Percentiles rank a stretch among this genome's conserved stretches.
These are phyloP conservation scores for Elgaria multicarinata DNA, from an alignment of 2,113 vertebrate genomes.

Conservation along the genomic window DNA sequence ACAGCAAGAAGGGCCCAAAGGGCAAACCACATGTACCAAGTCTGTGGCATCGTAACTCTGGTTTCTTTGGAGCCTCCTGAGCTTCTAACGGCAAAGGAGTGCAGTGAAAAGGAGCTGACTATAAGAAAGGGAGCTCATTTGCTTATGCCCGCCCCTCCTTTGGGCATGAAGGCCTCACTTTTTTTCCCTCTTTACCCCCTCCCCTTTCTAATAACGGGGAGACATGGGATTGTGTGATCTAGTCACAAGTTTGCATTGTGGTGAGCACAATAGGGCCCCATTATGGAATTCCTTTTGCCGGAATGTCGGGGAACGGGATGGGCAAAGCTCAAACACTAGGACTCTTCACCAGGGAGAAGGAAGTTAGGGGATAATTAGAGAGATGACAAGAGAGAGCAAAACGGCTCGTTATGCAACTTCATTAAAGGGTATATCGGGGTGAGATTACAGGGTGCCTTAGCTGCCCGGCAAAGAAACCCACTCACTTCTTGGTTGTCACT, in stretches of 20 bases:
- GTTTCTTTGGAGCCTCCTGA: constrained; percentile 34
- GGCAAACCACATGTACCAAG: constrained; percentile 20
- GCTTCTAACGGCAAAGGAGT: constrained; percentile 19
- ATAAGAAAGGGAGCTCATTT: constrained; percentile 69
- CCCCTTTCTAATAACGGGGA: constrained; percentile 3
- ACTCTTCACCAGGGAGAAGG: background rate
- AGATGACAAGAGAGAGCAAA: background rate
- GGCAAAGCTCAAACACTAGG: background rate
- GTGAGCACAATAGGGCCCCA: background rate
- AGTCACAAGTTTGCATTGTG: constrained; percentile 44
- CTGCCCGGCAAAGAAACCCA: background rate
- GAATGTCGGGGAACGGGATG: background rate
- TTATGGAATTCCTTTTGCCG: background rate
- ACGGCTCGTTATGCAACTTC: constrained; percentile 18
- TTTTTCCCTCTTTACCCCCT: background rate
- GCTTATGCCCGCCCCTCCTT: constrained; percentile 61
- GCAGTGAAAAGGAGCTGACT: constrained; percentile 2
- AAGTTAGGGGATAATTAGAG: background rate
- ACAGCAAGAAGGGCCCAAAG: constrained; percentile 62
- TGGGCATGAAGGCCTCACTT: background rate
- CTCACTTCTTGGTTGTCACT: background rate
- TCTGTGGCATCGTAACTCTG: constrained; percentile 43
- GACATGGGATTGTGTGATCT: constrained; percentile 2
- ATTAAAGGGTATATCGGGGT: constrained; percentile 6
- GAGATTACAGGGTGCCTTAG: background rate